Conservation (phyloP, 2,797 vertebrate genomes). For the Micrastur ruficollis region DNA sequence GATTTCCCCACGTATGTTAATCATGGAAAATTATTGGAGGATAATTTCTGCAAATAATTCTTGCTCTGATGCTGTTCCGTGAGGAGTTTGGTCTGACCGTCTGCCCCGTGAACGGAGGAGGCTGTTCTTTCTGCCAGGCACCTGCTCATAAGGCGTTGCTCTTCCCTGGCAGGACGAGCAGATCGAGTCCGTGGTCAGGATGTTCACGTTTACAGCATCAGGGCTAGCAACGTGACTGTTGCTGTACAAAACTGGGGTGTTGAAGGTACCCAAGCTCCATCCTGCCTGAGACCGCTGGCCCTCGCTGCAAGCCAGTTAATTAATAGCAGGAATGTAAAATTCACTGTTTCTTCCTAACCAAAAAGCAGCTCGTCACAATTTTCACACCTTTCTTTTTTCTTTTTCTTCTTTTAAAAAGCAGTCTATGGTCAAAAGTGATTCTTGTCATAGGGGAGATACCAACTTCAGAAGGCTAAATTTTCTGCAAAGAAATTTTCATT, state of each 20-base stretch:
- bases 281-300: not conserved
- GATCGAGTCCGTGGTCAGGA: not conserved
- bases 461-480: not conserved
- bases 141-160: not conserved
- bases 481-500: not conserved
- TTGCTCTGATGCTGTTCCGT: not conserved
- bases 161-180: not conserved
- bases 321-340: not conserved
- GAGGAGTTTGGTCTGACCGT: not conserved
- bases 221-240: rapidly evolving
- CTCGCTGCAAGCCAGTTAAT: not conserved
- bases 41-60: not conserved
- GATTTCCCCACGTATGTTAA: not conserved
- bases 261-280: not conserved
- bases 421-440: not conserved
- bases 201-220: not conserved
- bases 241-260: not conserved
- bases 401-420: not conserved
- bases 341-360: not conserved
- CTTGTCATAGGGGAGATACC: not conserved
- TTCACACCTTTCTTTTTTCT: not conserved
- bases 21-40: not conserved
- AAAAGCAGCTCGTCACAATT: not conserved
- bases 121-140: not conserved
- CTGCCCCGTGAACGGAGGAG: rapidly evolving